Evolutionary conservation across 2,888 invertebrate genomes (phyloP), one percentile per base, ranked within the genome.

Genomic region (Pediacus dermestoides): DNA sequence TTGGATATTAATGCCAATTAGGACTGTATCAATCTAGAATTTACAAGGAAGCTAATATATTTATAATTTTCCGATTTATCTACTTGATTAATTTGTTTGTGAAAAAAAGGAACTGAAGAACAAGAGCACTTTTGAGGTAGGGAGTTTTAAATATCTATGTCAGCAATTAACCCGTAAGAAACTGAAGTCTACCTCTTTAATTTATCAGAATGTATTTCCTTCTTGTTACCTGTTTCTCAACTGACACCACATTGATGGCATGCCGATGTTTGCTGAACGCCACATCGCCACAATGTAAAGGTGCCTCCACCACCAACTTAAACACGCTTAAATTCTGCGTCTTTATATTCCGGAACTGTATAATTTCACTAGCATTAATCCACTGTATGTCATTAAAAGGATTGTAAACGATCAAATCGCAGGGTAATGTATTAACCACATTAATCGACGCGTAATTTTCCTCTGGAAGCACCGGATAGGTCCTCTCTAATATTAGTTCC

Each of bases 391-490:
- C 45, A 25, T 58, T 58, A 36, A 67, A 64, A 1, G 66, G 60
- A 51, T 57, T 66, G 11, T 44, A 23, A 9, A 74, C 39, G 9
- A 53, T 71, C 6, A 82, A 60, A 1, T 72, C 62, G 53, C 85
- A 85, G 0, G 73, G 75, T 8, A 82, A 62, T 0, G 79, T 76
- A 60, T 85, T 85, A 50, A 84, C 66, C 14, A 83, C 61, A 40
- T 80, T 76, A 30, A 84, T 51, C 0, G 78, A 77, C 0, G 78
- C 65, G 27, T 67, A 59, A 14, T 63, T 57, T 11, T 54, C 48
- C 9, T 56, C 52, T 2, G 73, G 72, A 16, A 70, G 44, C 28
- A 64, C 57, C 1, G 73, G 69, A 48, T 72, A 72, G 3, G 67
- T 70, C 36, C 60, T 60, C 63, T 73, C 65, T 11, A 69, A 36